Percentiles rank a stretch among this genome's conserved stretches.
phyloP scores from a whole-genome alignment of 1,140 invertebrate species.

The Neelides sp. region DNA sequence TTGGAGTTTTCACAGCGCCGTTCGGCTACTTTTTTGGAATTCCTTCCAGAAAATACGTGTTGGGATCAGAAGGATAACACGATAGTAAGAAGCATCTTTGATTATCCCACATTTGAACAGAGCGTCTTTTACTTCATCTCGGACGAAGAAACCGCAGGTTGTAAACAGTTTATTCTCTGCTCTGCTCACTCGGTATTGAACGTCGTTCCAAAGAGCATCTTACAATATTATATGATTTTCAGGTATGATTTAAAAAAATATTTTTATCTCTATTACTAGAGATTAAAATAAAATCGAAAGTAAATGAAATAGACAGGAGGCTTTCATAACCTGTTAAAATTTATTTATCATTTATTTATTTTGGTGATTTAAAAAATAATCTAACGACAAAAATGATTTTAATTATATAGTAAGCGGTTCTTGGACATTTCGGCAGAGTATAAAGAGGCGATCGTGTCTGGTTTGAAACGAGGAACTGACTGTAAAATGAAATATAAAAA shows the following conservation, averaged over 20 bases:
- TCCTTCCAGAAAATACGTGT: constrained; percentile 25
- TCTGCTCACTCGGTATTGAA: background rate
- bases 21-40: constrained; percentile 30
- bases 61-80: constrained; percentile 8
- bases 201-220: background rate
- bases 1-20: constrained; percentile 25
- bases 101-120: constrained; percentile 1
- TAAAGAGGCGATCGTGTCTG: too few relatives aligned
- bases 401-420: too few relatives aligned
- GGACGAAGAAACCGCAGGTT: background rate
- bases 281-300: too few relatives aligned
- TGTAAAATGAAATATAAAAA: too few relatives aligned
- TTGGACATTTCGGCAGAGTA: too few relatives aligned
- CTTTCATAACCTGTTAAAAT: too few relatives aligned
- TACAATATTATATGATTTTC: background rate
- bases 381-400: too few relatives aligned
- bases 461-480: too few relatives aligned
- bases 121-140: constrained; percentile 6
- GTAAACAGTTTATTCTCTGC: constrained; percentile 5
- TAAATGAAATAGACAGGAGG: too few relatives aligned
- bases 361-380: too few relatives aligned
- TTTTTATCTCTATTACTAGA: too few relatives aligned
- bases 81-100: background rate
- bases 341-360: too few relatives aligned
- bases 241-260: background rate